Conservation (phyloP, 2,888 invertebrate species). For the Pterostichus madidus region DNA sequence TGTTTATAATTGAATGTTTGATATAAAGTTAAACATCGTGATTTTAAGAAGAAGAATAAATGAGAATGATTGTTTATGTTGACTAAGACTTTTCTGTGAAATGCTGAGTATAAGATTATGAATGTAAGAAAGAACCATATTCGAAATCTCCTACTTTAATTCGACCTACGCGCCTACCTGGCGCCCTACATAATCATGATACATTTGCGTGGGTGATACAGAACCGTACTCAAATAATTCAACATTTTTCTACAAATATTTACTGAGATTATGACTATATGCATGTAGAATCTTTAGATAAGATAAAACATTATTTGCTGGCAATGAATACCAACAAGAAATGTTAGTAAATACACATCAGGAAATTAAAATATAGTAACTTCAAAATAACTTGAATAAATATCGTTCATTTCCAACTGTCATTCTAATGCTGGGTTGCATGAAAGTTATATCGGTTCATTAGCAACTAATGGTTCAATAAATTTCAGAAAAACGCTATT, state of each 20-base stretch:
- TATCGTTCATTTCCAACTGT: too few species aligned
- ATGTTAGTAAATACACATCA: background rate
- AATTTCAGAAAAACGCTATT: too few species aligned
- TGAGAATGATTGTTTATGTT: background rate
- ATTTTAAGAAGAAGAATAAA: background rate
- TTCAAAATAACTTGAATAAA: too few species aligned
- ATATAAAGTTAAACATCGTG: background rate
- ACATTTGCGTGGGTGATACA: constrained; percentile 52
- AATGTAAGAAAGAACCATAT: constrained; percentile 37
- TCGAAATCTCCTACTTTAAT: constrained; percentile 19
- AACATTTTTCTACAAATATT: constrained; percentile 31
- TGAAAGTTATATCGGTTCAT: too few species aligned
- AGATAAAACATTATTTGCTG: constrained; percentile 28
- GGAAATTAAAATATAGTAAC: too few species aligned
- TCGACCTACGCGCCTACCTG: constrained; percentile 46
- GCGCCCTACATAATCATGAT: constrained; percentile 56
- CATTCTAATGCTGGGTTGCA: too few species aligned
- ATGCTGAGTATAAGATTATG: constrained; percentile 3
- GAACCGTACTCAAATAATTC: constrained; percentile 25
- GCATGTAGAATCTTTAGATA: constrained; percentile 10
- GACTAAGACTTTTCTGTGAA: constrained; percentile 19
- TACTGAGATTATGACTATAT: constrained; percentile 14
- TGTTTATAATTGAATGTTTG: constrained; percentile 34
- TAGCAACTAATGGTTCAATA: too few species aligned
- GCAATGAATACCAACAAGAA: background rate